Base-by-base conservation (phyloP, 2,797 vertebrate genomes). In the Alectoris magna region DNA sequence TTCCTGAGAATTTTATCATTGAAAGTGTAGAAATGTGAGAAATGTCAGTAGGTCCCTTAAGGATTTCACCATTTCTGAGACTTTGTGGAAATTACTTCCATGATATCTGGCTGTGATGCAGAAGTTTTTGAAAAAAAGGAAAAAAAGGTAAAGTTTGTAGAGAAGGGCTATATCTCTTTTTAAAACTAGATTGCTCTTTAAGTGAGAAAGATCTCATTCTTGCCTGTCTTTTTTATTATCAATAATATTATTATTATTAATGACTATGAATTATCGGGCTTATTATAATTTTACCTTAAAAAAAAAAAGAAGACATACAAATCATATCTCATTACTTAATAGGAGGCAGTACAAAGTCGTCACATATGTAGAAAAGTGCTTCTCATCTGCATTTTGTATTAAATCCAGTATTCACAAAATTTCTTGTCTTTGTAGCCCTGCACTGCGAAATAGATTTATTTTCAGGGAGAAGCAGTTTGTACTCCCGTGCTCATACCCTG, bases 21-120 rank as follows among this genome's bases (percentile, higher is more conserved):
- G 0, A 11, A 1, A 15, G 6, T 10, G 5, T 72, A 29, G 16
- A 83, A 31, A n/a, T n/a, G 4, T 6, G 10, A 59, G n/a, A 81
- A 1, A 43, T 43, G 70, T 75, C 17, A 29, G 18, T 21, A 49
- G 6, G 15, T 11, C 19, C 6, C 15, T 58, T 58, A 36, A 36
- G 31, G 44, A 62, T 64, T 74, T 88, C 27, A 53, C 10, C 15
- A 26, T 2, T 64, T 83, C 87, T 48, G 53, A 71, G 46, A 31
- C 36, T 63, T 48, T 46, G 15, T 62, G 48, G 29, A 74, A 94
- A 66, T 53, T 59, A 5, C 21, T 73, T 88, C 67, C 14, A 26
- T 19, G 14, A n/a, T 31, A 43, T 3, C 3, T 38, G 17, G 21
- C 31, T 75, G 34, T 17, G 13, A 63, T 26, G 21, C 27, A 27